Evolutionary conservation across 1,140 invertebrate species (phyloP), one percentile per base, ranked within the genome.

Genomic region (Reticulitermes speratus): DNA sequence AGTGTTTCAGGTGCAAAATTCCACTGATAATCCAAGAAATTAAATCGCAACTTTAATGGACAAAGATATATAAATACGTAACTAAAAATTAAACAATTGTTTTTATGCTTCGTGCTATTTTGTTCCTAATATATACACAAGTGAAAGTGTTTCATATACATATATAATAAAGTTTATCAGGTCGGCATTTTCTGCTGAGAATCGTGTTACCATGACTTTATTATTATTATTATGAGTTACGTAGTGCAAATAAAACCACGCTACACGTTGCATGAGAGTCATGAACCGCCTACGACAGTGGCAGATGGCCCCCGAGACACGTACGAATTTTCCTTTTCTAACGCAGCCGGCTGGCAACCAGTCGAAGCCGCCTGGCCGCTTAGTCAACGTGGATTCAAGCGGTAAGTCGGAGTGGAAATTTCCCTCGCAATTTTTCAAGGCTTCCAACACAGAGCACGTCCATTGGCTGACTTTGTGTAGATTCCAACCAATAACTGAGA

Each of bases 391-490:
- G 65, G 65, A 75, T 75, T 75, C 65, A 30, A 75, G 65, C 45
- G 83, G 44, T 19, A 45, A 32, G 38, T 45, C 65, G 25, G 48
- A 82, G 85, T 82, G 82, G 82, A 85, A 82, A 82, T 86, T 86
- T 86, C 81, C 85, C 69, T 82, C 85, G 85, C 85, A 55, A 86
- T 82, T 86, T 86, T 81, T 86, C 85, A 86, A 86, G 85, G 85
- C 44, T 86, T 48, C 44, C 44, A 30, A n/a, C 45, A 8, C 75
- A 44, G 48, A 30, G 16, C 8, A 38, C 30, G 11, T 38, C n/a
- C 65, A 86, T 86, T 86, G 85, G 85, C 14, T 84, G n/a, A 32
- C 55, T 45, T 32, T 52, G 83, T 30, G 83, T 48, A 19, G n/a
- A 25, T 84, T 84, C 12, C n/a, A 25, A 84, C 83, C 83, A 84